Evolutionary conservation across 1,140 invertebrate species (phyloP), one percentile per base, ranked within the genome.

Genomic region (Drosophila bifasciata): DNA sequence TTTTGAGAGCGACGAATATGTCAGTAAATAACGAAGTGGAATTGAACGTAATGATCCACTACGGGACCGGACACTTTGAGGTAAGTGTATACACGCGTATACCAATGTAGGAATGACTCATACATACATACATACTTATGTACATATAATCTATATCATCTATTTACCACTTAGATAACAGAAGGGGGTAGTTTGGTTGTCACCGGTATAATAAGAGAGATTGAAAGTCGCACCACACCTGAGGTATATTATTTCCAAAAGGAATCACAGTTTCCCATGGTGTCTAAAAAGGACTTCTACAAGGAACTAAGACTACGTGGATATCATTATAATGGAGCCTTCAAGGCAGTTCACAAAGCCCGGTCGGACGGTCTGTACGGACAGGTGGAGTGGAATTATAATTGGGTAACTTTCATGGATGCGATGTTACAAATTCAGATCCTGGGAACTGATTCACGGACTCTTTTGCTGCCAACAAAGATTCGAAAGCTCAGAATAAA

Each of bases 371-470:
- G 68, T 17, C 92, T 66, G 46, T 92, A 59, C 91, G 95, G 94
- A 17, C 90, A 89, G 17, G 91, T 95, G 0, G 69, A 76, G 28
- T 97, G 97, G 97, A 92, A 92, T 13, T 90, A 95, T 76, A 98
- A 98, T 90, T 99, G 97, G 97, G 95, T 98, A 0, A 94, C 97
- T 0, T 99, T 98, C 91, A 94, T 99, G 93, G 98, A 99, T 91
- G 97, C 95, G 15, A 96, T 99, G 95, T 92, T 99, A 15, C 98
- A 99, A 90, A 94, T 98, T 67, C 94, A 95, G 68, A 95, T 98
- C 46, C 80, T 98, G 1, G 93, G 94, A 23, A 92, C 94, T n/a
- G 95, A 97, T 71, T 95, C 95, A 0, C 92, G 96, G 63, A 93
- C 94, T 16, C 93, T 99, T 0, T 95, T 95, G 78, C 94, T 99